Conservation (phyloP, 2,888 invertebrate species). For the Heterodera filipjevi region DNA sequence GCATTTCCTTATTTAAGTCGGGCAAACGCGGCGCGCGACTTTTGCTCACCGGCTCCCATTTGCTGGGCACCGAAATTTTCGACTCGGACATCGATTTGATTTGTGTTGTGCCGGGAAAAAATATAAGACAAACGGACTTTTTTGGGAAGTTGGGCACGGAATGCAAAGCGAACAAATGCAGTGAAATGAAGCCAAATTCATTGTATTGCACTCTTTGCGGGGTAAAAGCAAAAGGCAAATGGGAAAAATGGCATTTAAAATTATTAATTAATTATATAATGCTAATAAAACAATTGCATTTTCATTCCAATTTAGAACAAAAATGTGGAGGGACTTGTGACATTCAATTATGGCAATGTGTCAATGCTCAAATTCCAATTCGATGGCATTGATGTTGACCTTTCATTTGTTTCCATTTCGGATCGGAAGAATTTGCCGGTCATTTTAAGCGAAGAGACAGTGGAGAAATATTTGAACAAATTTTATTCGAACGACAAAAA, state of each 20-base stretch:
- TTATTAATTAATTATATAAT: background rate
- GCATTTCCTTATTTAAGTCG: background rate
- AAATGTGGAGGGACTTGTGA: background rate
- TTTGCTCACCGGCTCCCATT: background rate
- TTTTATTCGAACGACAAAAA: background rate
- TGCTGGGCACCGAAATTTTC: background rate
- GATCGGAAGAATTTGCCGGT: background rate
- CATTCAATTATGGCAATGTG: background rate
- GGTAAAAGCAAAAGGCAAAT: background rate
- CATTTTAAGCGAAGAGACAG: background rate
- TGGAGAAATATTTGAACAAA: background rate
- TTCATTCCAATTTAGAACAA: background rate
- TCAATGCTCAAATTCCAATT: constrained; percentile 3
- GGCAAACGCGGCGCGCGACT: background rate
- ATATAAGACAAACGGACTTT: background rate
- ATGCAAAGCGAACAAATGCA: background rate
- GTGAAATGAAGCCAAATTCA: background rate
- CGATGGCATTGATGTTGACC: background rate
- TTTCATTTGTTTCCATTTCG: background rate
- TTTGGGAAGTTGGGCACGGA: background rate
- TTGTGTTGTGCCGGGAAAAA: background rate
- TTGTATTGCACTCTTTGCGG: background rate
- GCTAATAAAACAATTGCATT: too few species aligned
- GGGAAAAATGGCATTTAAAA: too few species aligned
- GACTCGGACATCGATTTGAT: constrained; percentile 25